Base-by-base conservation (phyloP, 2,797 vertebrate genomes). In the Alauda arvensis region DNA sequence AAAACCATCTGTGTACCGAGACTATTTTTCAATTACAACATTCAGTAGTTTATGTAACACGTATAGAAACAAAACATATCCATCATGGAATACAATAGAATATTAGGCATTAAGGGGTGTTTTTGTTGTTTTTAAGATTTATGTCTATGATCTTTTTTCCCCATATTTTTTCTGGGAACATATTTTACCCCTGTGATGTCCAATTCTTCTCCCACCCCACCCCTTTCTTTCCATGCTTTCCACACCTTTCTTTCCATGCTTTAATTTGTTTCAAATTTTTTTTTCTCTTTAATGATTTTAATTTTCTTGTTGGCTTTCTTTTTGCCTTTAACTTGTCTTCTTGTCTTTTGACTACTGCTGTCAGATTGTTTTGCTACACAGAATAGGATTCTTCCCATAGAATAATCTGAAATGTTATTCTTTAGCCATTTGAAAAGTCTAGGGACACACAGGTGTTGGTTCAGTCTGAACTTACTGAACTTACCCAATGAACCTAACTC, bases 151-250 rank as follows among this genome's bases (percentile, higher is more conserved):
- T 16, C 14, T 18, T 3, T 45, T 79, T 60, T 37, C 1, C 8
- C 6, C 4, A 1, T 17, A 24, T 57, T 72, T 63, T 61, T 57
- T 18, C 9, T 67, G 26, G 42, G 51, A 65, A n/a, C 42, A 19
- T 34, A 0, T 6, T 68, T 78, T 31, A 51, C 5, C 3, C 6
- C 3, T 66, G 14, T 19, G 11, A 29, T 12, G 3, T 28, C 9
- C 57, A 66, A 31, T 2, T 51, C 60, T 48, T 5, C 1, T 62
- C 3, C 2, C 3, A 40, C 3, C 3, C 25, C 11, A 37, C 1
- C 1, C 15, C 12, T 76, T 68, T 75, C 8, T 62, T 78, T 56
- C 17, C 4, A 17, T 43, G 2, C 2, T 79, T 85, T 46, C 25
- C 11, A 37, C 1, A 1, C 15, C 12, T 76, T 68, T 75, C 8